These are phyloP conservation scores for Hydrozoanthus gracilis DNA, from an alignment of 92 coral and sea anemone species.

Conservation along the genomic window DNA sequence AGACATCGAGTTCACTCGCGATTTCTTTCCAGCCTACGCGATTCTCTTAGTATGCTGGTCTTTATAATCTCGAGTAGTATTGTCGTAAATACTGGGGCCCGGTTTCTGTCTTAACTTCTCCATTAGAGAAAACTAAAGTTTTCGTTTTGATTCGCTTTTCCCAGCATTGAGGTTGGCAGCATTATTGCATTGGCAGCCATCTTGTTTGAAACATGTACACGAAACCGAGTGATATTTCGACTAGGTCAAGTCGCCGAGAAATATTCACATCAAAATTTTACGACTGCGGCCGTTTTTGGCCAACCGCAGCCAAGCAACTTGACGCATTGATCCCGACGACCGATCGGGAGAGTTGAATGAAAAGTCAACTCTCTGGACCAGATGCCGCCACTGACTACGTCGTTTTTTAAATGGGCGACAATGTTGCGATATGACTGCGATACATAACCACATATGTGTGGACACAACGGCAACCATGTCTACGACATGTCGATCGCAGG, in stretches of 20 bases:
- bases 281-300: no score
- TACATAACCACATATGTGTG: neutral
- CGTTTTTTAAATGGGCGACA: neutral
- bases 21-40: slow-evolving; percentile 18
- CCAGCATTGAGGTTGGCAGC: neutral
- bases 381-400: neutral
- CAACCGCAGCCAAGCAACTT: neutral
- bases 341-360: neutral
- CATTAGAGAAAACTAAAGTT: slow-evolving; percentile 1
- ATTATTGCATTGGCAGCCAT: neutral
- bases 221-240: neutral
- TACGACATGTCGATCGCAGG: neutral
- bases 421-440: neutral
- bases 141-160: neutral
- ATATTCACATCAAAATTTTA: neutral
- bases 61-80: slow-evolving; percentile 16
- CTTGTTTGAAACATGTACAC: no score
- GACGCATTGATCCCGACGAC: neutral
- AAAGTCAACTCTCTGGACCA: no score
- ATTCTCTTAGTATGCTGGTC: neutral
- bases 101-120: neutral
- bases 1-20: neutral
- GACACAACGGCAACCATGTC: neutral
- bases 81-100: neutral
- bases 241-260: neutral